phyloP scores from a whole-genome alignment of 2,888 invertebrate genomes.

The Plusia festucae region DNA sequence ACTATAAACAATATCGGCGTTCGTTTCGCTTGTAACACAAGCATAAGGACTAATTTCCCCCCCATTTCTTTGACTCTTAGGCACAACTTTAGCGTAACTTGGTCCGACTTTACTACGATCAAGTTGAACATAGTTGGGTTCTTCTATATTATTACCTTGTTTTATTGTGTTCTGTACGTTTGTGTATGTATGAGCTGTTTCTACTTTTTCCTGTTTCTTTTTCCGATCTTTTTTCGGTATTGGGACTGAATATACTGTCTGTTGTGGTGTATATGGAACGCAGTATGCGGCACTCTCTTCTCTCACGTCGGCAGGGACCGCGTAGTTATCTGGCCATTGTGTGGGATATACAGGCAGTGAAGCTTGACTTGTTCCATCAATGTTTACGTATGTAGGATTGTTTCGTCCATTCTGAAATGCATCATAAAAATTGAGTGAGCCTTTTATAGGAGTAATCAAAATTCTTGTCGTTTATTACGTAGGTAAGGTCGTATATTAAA shows the following conservation, averaged over 20 bases:
- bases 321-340: constrained; percentile 20
- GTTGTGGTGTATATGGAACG: constrained; percentile 19
- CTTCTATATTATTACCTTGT: neutral
- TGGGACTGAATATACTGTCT: constrained; percentile 38
- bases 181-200: neutral
- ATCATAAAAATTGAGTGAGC: neutral
- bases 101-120: neutral
- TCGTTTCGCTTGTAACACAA: neutral
- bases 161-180: neutral
- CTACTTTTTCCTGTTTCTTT: neutral
- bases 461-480: too few relatives aligned
- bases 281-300: constrained; percentile 16
- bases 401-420: neutral
- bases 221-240: constrained; percentile 29
- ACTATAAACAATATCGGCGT: neutral
- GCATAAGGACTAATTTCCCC: neutral
- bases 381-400: neutral
- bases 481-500: neutral
- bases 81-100: neutral
- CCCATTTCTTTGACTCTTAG: neutral
- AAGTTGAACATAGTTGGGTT: neutral
- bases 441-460: too few relatives aligned
- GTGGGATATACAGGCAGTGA: constrained; percentile 9
- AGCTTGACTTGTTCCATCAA: neutral
- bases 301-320: constrained; percentile 7